Conservation (phyloP, 2,888 invertebrate species). For the Dorcus hopei region DNA sequence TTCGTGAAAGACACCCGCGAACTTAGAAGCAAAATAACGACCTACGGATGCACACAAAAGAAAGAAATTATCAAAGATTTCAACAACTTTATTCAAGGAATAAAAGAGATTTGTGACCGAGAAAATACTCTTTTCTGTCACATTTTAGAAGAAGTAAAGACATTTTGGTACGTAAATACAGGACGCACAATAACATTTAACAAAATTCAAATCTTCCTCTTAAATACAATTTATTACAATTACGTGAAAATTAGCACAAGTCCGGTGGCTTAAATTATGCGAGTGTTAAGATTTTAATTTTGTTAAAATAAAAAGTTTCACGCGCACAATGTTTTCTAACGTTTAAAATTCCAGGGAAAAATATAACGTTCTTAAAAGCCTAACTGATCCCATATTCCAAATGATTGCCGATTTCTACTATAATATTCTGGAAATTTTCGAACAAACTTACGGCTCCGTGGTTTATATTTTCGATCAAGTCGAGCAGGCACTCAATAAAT, state of each 20-base stretch:
- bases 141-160: not conserved
- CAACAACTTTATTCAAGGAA: not conserved
- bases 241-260: too few species aligned
- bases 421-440: not conserved
- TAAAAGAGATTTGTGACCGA: too few species aligned
- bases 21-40: conserved; percentile 11
- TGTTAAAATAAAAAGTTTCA: too few species aligned
- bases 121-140: not conserved
- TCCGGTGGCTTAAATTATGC: too few species aligned
- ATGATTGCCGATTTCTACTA: not conserved
- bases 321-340: not conserved
- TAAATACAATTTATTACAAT: too few species aligned
- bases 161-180: not conserved
- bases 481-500: conserved; percentile 16
- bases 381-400: conserved; percentile 1
- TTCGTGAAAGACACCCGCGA: conserved; percentile 17
- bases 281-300: too few species aligned
- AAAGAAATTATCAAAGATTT: not conserved
- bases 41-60: conserved; percentile 30
- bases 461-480: not conserved
- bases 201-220: too few species aligned
- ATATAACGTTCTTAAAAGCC: not conserved
- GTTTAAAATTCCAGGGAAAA: not conserved
- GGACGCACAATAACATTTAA: too few species aligned
- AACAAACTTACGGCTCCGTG: not conserved